These are phyloP conservation scores for Lophochroa leadbeateri DNA, from an alignment of 2,113 vertebrate genomes.

Conservation along the genomic window DNA sequence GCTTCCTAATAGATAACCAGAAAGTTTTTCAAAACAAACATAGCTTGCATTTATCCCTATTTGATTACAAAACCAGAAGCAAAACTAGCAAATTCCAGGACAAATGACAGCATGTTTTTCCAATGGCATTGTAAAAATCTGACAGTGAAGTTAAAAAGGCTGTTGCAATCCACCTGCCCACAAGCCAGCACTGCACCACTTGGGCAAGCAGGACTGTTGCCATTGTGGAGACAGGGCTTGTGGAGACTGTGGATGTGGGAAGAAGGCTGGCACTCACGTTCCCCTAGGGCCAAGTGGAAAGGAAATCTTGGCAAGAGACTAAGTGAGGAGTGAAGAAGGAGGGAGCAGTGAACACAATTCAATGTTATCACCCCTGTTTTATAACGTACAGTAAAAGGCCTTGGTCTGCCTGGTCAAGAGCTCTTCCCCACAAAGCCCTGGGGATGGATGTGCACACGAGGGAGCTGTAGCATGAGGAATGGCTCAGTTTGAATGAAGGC, in stretches of 20 bases:
- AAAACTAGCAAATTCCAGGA: background rate
- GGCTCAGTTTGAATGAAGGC: background rate
- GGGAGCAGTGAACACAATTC: background rate
- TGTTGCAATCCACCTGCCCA: background rate
- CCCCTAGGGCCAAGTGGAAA: background rate
- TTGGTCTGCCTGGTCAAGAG: background rate
- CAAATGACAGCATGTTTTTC: conserved; percentile 3
- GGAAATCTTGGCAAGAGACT: background rate
- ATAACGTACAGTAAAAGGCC: background rate
- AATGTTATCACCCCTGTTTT: background rate
- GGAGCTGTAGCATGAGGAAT: background rate
- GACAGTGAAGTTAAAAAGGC: background rate
- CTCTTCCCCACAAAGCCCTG: background rate
- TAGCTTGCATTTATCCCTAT: background rate
- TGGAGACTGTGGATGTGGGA: background rate
- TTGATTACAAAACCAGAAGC: conserved; percentile 17
- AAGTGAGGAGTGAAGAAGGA: background rate
- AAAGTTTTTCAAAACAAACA: conserved; percentile 11
- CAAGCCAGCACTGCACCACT: background rate
- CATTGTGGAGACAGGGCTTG: background rate
- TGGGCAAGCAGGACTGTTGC: background rate
- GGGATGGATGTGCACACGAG: background rate
- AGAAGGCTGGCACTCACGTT: background rate
- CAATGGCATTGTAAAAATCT: background rate
- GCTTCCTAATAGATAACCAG: conserved; percentile 29